Conservation (phyloP, 92 coral and sea anemone genomes). For the Zoanthus solanderi region DNA sequence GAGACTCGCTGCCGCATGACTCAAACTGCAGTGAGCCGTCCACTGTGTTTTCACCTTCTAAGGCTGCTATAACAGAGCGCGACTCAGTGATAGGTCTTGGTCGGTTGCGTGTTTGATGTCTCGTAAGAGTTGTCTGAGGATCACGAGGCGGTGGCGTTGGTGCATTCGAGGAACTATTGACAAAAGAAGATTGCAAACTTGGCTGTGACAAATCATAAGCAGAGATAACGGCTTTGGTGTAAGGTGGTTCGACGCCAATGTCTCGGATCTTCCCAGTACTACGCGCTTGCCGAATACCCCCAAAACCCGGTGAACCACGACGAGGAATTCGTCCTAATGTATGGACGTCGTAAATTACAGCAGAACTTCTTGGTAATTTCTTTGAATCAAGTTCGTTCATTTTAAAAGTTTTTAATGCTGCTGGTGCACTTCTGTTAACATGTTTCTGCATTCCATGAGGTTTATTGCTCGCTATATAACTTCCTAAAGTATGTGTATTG, state of each 20-base stretch:
- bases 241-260: conserved; percentile 36
- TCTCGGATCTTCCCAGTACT: conserved; percentile 60
- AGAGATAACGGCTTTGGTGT: conserved; percentile 50
- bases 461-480: conserved; percentile 31
- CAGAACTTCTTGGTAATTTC: conserved; percentile 44
- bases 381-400: conserved; percentile 26
- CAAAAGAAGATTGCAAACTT: conserved; percentile 60
- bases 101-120: conserved; percentile 63
- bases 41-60: conserved; percentile 55
- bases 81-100: conserved; percentile 80
- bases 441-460: conserved; percentile 49
- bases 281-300: conserved; percentile 18
- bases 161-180: conserved; percentile 61
- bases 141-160: conserved; percentile 54
- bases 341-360: conserved; percentile 61
- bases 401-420: conserved; percentile 20
- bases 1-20: conserved; percentile 43
- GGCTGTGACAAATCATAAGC: conserved; percentile 78
- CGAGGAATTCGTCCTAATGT: conserved; percentile 39
- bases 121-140: conserved; percentile 52
- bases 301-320: neutral
- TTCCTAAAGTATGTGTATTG: conserved; percentile 11
- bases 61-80: conserved; percentile 62
- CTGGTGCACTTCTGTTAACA: conserved; percentile 41
- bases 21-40: neutral